Percentiles rank a stretch among this genome's conserved stretches.
These are phyloP conservation scores for Otolemur garnettii DNA, from an alignment of 2,113 vertebrate genomes.

Conservation along the genomic window DNA sequence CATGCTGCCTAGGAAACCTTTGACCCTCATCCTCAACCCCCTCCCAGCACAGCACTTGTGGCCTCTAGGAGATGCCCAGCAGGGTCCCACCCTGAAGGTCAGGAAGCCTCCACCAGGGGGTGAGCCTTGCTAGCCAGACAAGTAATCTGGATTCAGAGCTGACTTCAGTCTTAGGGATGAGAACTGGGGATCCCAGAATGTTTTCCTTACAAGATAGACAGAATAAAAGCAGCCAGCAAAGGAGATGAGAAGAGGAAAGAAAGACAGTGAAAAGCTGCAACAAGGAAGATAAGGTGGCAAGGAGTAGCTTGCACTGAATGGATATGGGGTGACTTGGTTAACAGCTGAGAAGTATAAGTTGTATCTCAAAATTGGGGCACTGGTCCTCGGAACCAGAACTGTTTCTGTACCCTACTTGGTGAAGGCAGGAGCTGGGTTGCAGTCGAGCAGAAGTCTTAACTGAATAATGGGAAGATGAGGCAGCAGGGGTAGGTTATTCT, in stretches of 20 bases:
- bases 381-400: neutral
- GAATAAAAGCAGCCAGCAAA: neutral
- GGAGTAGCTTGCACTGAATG: neutral
- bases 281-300: neutral
- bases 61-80: neutral
- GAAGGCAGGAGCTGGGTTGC: neutral
- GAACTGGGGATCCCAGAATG: neutral
- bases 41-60: neutral
- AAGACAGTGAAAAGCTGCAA: neutral
- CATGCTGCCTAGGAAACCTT: neutral
- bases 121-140: neutral
- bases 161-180: neutral
- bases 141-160: neutral
- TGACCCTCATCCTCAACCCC: neutral
- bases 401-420: neutral
- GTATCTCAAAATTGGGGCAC: neutral
- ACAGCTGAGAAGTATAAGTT: neutral
- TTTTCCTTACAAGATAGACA: conserved; percentile 8
- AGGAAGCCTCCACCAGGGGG: neutral
- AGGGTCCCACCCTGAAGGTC: neutral
- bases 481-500: neutral
- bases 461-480: neutral
- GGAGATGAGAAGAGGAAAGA: neutral
- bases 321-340: neutral
- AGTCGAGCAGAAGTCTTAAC: neutral